Base-by-base conservation (phyloP, 2,888 invertebrate genomes). In the Acrocyrtus sp. region DNA sequence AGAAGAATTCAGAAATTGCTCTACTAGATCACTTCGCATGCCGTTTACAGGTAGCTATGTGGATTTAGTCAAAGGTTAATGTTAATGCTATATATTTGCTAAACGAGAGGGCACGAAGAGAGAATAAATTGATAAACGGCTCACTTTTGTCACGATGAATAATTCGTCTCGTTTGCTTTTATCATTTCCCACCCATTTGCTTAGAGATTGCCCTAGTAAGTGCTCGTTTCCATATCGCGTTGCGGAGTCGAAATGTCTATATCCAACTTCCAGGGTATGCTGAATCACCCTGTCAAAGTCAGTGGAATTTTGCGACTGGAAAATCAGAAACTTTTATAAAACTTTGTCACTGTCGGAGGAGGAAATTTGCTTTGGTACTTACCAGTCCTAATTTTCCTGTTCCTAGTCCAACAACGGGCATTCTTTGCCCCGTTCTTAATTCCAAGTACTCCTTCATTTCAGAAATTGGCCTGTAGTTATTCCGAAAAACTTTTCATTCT, bases 231-330 rank as follows among this genome's bases (percentile, higher is more conserved):
- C 87, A 82, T 95, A 95, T 5, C 88, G 90, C 3, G 89, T 87
- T 0, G 94, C 94, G 0, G 92, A 89, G 84, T 95, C 94, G 76
- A 95, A 91, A 82, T 93, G 93, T 3, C 94, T 88, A 83, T 94
- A 94, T 0, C 94, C 94, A 45, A 89, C 88, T 78, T 89, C 89
- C 53, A 94, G 83, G 0, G 94, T 94, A 1, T 85, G 84, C 27
- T 90, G 88, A 15, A 94, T 85, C 0, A 93, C 90, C 45, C 84
- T 83, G 83, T 90, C 90, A 62, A 93, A 84, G n/a, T n/a, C n/a
- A n/a, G n/a, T n/a, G n/a, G n/a, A n/a, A n/a, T n/a, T n/a, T n/a
- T n/a, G n/a, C n/a, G n/a, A n/a, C 72, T 65, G 39, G 27, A 21
- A 34, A 34, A 45, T 26, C 10, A 29, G 27, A 22, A 22, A 19